Base-by-base conservation (phyloP, 1,140 invertebrate genomes). In the Pseudobourletiella spinata region DNA sequence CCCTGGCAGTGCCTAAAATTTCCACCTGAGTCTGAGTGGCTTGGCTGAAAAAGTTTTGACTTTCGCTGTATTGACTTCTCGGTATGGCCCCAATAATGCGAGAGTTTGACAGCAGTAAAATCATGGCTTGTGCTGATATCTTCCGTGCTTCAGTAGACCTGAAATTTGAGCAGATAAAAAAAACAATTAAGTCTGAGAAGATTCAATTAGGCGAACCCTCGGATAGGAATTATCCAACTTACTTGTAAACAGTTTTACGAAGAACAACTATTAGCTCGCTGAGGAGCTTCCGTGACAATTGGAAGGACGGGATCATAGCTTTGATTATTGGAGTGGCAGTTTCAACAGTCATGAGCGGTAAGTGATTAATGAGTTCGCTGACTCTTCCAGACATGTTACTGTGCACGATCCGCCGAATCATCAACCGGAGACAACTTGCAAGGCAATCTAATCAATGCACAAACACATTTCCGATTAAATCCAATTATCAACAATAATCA, bases 221-320 rank as follows among this genome's bases (percentile, higher is more conserved):
- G n/a, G 16, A 15, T 35, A 26, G 15, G n/a, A 58, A 32, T 25
- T 28, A 14, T 18, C 24, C 2, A 29, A 56, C 61, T 46, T 62
- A 69, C 64, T 66, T 69, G 60, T 61, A 69, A 56, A 69, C 46
- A 8, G 51, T 61, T 50, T 69, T 69, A 22, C 68, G 20, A 2
- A 66, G 25, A 26, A 64, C 55, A 18, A 66, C 57, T 22, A 69
- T 6, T 2, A 66, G 28, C 26, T 64, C 55, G 24, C 61, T 61
- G 0, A 69, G 26, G 0, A 69, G 59, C 44, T 28, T 63, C 24
- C 26, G 46, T 1, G 44, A 56, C 8, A 69, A 28, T 24, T 66
- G 57, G 18, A 69, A 48, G 2, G 65, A 43, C 4, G 60, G 62
- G 1, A 64, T 44, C 11, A 69, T 18, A 3, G 68, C 55, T 46